Base-by-base conservation (phyloP, 2,113 vertebrate species). In the Bubo bubo region DNA sequence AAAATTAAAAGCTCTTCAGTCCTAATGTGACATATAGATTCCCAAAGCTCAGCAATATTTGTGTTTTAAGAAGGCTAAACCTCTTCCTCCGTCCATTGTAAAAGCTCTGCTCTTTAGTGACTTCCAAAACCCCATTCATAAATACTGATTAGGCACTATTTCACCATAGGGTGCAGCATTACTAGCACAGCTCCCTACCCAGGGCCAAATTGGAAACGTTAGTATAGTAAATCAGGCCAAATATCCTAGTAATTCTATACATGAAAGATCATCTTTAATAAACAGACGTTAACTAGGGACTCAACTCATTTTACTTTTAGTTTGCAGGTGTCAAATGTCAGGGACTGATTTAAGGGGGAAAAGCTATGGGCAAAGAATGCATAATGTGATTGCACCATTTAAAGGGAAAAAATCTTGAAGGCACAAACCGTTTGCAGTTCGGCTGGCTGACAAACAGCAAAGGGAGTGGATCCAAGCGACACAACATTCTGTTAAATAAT, bases 91-190 rank as follows among this genome's bases (percentile, higher is more conserved):
- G 64, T 80, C 79, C 60, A 80, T 23, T 32, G 45, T 82, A 70
- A 92, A 95, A 92, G 34, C 80, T 76, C 52, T 95, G 82, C 83
- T 97, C 97, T 97, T 98, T 94, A 95, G 98, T 89, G 96, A 95
- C 91, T 97, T 98, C 90, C 96, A 98, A 98, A 98, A 94, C 95
- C 83, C 93, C 97, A 75, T 97, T 98, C 97, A 98, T 98, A 98
- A 98, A 98, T 98, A 98, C 96, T 97, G 95, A 98, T 98, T 93
- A 98, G 92, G 86, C 86, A 86, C 93, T 97, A 96, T 98, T 98
- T 98, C 96, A 98, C 95, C 77, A 84, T 60, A 92, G 79, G 67
- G 86, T 95, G 82, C 60, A 93, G 64, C 63, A 22, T 85, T 94
- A 76, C 77, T 55, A 95, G 76, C 95, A 97, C 56, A 96, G 60